phyloP scores from a whole-genome alignment of 2,888 invertebrate species.

The Troides oblongomaculatus region DNA sequence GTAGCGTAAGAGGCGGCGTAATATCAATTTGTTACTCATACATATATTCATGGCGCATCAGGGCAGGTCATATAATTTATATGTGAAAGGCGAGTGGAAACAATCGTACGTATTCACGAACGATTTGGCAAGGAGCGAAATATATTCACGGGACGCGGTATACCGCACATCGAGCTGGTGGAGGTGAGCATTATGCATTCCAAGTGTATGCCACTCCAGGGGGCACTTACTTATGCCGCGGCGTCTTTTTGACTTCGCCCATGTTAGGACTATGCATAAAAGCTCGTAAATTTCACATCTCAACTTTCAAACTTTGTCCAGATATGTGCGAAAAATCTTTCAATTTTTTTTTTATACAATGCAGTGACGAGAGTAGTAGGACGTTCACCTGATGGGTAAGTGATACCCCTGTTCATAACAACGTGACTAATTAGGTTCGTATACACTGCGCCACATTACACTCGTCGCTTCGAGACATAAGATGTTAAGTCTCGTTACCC shows the following conservation, averaged over 20 bases:
- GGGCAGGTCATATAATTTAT: conserved; percentile 78
- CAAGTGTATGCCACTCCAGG: conserved; percentile 68
- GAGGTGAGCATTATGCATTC: conserved; percentile 66
- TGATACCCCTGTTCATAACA: no score
- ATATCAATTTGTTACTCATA: conserved; percentile 78
- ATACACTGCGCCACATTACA: no score
- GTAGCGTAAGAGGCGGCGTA: conserved; percentile 64
- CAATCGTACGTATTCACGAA: conserved; percentile 71
- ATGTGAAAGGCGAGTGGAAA: conserved; percentile 67
- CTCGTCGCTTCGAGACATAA: no score
- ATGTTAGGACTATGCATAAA: conserved; percentile 28
- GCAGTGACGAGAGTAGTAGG: no score
- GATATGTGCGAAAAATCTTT: neutral
- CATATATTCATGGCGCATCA: conserved; percentile 73
- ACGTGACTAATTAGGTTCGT: no score
- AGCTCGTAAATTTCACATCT: conserved; percentile 19
- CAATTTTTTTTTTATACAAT: neutral
- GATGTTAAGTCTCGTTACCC: no score
- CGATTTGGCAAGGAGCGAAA: conserved; percentile 63
- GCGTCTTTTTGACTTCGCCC: conserved; percentile 52
- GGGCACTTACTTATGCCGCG: conserved; percentile 71
- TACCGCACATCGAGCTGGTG: conserved; percentile 34
- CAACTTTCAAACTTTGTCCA: conserved; percentile 4
- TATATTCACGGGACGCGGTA: conserved; percentile 43
- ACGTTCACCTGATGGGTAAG: no score